These are phyloP conservation scores for Aphaenogaster floridana DNA, from an alignment of 1,140 invertebrate genomes.

Conservation along the genomic window DNA sequence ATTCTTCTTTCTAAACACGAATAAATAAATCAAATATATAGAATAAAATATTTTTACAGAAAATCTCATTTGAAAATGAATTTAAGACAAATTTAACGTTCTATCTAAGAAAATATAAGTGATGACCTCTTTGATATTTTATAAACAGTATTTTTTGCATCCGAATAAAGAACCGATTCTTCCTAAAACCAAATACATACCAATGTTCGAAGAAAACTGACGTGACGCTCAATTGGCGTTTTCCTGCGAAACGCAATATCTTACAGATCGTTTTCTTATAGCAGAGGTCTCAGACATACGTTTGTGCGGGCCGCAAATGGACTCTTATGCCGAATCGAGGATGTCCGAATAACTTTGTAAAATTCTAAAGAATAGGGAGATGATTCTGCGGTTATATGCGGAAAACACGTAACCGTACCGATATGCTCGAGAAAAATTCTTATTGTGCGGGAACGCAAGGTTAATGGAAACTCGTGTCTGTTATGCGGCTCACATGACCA, in stretches of 20 bases:
- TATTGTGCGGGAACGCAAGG: neutral
- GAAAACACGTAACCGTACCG: neutral
- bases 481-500: neutral
- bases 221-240: slow-evolving; percentile 7
- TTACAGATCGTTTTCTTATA: slow-evolving; percentile 66
- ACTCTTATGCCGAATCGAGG: neutral
- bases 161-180: neutral
- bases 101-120: neutral
- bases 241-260: slow-evolving; percentile 46
- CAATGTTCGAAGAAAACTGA: neutral
- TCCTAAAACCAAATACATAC: neutral
- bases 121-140: neutral
- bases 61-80: neutral
- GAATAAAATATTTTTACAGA: neutral
- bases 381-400: neutral
- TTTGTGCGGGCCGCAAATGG: neutral
- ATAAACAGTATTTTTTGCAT: slow-evolving; percentile 2
- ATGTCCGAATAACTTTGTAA: neutral
- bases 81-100: neutral
- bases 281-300: neutral
- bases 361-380: slow-evolving; percentile 5
- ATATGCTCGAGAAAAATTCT: neutral
- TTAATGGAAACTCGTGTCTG: neutral
- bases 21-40: neutral
- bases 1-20: neutral